Conservation (phyloP, 2,113 vertebrate species). For the Nycticebus coucang region DNA sequence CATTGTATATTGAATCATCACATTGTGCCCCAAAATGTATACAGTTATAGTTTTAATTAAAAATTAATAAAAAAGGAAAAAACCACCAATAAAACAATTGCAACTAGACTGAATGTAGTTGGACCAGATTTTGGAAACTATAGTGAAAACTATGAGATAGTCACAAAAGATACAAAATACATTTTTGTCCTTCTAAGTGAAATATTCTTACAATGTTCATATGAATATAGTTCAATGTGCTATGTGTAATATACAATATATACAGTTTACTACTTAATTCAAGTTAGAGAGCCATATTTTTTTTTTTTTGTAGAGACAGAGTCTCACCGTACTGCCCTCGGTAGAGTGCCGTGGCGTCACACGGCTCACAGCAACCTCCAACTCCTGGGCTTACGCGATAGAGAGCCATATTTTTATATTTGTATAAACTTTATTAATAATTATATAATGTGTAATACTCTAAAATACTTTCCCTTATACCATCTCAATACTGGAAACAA, state of each 20-base stretch:
- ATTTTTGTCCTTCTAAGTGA: neutral
- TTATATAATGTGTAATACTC: neutral
- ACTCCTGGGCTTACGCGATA: too few species aligned
- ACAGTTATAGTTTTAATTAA: too few species aligned
- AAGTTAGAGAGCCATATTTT: neutral
- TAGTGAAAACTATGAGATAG: neutral
- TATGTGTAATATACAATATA: neutral
- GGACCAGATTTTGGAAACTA: neutral
- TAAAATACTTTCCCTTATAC: neutral
- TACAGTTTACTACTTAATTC: neutral
- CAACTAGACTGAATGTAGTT: neutral
- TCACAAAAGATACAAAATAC: neutral
- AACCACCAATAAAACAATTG: neutral
- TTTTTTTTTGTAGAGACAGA: neutral
- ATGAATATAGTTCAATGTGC: neutral
- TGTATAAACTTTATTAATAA: neutral
- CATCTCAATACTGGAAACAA: neutral
- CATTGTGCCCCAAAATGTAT: too few species aligned
- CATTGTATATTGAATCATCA: too few species aligned
- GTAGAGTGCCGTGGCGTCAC: too few species aligned
- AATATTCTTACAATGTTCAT: neutral
- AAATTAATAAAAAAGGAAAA: too few species aligned
- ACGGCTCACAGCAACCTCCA: too few species aligned
- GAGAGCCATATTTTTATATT: neutral
- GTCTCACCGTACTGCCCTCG: too few species aligned